Evolutionary conservation across 2,888 invertebrate species (phyloP).

Genomic region (Phorcus lineatus): DNA sequence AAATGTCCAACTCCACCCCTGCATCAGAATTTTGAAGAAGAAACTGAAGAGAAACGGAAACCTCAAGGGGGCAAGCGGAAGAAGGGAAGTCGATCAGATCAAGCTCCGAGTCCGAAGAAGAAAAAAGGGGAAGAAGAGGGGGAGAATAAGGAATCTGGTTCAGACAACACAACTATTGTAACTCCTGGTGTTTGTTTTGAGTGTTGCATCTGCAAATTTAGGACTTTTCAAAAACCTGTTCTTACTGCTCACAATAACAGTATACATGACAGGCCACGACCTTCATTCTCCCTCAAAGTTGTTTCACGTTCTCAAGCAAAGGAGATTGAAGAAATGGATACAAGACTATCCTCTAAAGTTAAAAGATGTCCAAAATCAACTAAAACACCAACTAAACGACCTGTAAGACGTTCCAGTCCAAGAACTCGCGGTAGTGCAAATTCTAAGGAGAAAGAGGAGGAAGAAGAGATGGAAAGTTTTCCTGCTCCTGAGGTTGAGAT

Average conservation of each 20-base stretch:
- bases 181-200: not conserved
- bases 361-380: not conserved
- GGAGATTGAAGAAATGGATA: not conserved
- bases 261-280: not conserved
- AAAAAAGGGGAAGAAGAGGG: not conserved
- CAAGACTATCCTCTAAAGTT: not conserved
- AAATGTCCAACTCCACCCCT: not conserved
- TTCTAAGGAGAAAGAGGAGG: not conserved
- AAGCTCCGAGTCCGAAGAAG: not conserved
- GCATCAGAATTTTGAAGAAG: not conserved
- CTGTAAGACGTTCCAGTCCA: too few relatives aligned
- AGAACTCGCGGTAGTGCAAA: too few relatives aligned
- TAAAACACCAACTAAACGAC: not conserved
- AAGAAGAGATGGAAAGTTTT: not conserved
- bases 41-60: not conserved
- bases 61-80: not conserved
- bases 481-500: not conserved
- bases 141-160: not conserved
- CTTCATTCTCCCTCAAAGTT: not conserved
- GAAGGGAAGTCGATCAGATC: not conserved
- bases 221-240: conserved; percentile 2
- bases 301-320: not conserved
- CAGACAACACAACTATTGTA: too few relatives aligned
- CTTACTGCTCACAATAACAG: not conserved
- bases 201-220: not conserved